Percentiles rank a stretch among this genome's conserved stretches.
Evolutionary conservation across 2,797 vertebrate genomes (phyloP).

Genomic region (Vultur gryphus): DNA sequence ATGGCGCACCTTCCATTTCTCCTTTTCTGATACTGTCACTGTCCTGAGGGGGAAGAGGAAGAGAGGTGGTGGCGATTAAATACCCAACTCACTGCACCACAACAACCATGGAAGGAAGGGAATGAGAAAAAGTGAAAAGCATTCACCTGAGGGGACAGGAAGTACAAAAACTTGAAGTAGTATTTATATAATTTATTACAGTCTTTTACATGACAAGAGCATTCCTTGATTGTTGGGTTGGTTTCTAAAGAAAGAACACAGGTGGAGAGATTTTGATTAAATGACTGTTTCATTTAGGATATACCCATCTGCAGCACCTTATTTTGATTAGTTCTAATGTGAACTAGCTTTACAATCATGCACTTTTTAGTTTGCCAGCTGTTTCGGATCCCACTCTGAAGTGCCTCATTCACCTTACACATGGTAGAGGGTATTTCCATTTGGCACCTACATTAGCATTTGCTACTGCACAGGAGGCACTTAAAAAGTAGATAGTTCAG

Average conservation of each 20-base stretch:
- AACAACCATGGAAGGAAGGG: neutral
- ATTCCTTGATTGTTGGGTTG: neutral
- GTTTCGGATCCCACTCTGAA: neutral
- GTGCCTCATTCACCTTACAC: neutral
- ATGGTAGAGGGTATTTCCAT: neutral
- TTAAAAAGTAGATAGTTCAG: neutral
- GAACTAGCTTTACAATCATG: neutral
- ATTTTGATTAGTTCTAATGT: constrained; percentile 5
- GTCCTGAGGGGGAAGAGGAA: neutral
- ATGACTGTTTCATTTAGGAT: neutral
- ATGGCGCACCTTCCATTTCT: neutral
- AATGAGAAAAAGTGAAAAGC: neutral
- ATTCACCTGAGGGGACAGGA: neutral
- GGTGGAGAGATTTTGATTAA: neutral
- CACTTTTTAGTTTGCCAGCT: constrained; percentile 5
- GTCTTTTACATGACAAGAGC: neutral
- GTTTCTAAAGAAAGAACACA: neutral
- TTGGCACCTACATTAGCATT: neutral
- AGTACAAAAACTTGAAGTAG: neutral
- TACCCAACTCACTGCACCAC: neutral
- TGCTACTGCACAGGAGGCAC: neutral
- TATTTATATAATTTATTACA: neutral
- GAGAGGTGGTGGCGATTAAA: neutral
- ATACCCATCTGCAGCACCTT: neutral
- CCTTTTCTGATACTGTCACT: neutral